Conservation (phyloP, 2,113 vertebrate species). For the Pangasianodon hypophthalmus region DNA sequence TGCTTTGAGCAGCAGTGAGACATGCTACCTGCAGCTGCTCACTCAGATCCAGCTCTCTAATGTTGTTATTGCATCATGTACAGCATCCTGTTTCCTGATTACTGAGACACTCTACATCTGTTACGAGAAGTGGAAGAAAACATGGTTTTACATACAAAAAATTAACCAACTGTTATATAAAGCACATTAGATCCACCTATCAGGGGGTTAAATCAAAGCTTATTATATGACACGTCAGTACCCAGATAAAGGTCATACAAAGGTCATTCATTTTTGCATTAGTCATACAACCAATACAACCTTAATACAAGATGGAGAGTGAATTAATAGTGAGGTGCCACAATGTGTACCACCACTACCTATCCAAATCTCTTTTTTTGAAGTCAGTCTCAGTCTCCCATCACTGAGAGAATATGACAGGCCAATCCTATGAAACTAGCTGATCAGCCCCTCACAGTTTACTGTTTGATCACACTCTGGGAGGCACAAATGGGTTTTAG, state of each 20-base stretch:
- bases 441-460: slow-evolving; percentile 14
- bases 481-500: slow-evolving; percentile 60
- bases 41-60: neutral
- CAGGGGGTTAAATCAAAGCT: neutral
- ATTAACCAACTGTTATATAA: neutral
- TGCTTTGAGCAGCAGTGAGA: slow-evolving; percentile 7
- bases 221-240: neutral
- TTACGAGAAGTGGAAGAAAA: slow-evolving; percentile 15
- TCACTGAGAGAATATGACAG: slow-evolving; percentile 26
- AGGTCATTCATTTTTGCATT: neutral
- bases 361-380: neutral
- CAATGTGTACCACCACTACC: neutral
- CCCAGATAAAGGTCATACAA: slow-evolving; percentile 30
- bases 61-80: neutral
- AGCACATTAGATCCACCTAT: neutral
- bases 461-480: slow-evolving; percentile 57
- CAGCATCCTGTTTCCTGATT: slow-evolving; percentile 1
- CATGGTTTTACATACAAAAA: neutral
- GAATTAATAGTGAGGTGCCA: neutral
- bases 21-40: slow-evolving; percentile 15
- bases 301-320: neutral
- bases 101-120: slow-evolving; percentile 12
- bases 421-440: neutral
- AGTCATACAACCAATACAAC: neutral
- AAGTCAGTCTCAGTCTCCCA: neutral